Evolutionary conservation across 2,797 vertebrate genomes (phyloP).

Genomic region (Crenichthys baileyi): DNA sequence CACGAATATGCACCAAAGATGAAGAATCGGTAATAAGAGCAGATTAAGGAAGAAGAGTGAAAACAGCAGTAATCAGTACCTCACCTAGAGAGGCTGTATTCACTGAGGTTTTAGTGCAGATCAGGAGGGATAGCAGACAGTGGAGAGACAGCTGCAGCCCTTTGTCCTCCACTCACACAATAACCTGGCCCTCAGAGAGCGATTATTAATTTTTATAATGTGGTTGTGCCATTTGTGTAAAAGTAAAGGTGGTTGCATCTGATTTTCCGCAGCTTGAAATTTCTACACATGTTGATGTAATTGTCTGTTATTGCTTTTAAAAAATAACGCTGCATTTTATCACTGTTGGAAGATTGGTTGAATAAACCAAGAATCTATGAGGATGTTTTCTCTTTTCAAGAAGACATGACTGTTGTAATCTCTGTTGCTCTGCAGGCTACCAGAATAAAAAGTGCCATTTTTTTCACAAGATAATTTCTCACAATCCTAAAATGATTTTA

Average conservation of each 20-base stretch:
- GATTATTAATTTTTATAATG: conserved; percentile 30
- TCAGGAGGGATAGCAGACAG: conserved; percentile 19
- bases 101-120: conserved; percentile 54
- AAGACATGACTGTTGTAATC: neutral
- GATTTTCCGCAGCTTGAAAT: neutral
- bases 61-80: neutral
- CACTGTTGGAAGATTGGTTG: neutral
- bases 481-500: neutral
- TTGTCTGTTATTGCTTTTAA: neutral
- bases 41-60: conserved; percentile 19
- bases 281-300: neutral
- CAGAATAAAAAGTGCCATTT: neutral
- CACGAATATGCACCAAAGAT: conserved; percentile 15
- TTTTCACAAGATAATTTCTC: neutral
- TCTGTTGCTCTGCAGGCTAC: neutral
- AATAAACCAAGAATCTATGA: neutral
- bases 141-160: conserved; percentile 11
- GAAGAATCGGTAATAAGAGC: neutral
- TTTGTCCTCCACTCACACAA: conserved; percentile 32
- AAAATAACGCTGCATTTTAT: conserved; percentile 1
- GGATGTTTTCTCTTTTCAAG: neutral
- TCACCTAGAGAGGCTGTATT: conserved; percentile 48
- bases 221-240: conserved; percentile 23
- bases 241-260: neutral
- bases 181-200: conserved; percentile 19